These are phyloP conservation scores for Triops longicaudatus DNA, from an alignment of 1,140 invertebrate genomes.

Conservation along the genomic window DNA sequence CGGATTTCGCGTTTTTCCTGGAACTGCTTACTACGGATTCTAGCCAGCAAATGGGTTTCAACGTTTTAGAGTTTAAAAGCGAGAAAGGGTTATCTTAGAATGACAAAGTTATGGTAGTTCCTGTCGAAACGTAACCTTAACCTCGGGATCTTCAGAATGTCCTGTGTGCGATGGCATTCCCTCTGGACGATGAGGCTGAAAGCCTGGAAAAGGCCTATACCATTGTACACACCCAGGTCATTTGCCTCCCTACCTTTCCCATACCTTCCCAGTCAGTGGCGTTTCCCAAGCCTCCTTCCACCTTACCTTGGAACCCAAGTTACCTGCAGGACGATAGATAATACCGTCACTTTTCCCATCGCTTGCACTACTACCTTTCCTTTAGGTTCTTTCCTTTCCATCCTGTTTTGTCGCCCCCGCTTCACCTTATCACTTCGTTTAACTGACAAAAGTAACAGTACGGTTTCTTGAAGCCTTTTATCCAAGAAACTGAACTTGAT, in stretches of 20 bases:
- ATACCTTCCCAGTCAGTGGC: not conserved
- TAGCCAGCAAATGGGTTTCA: too few relatives aligned
- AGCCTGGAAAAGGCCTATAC: not conserved
- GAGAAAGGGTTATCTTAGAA: too few relatives aligned
- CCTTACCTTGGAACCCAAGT: not conserved
- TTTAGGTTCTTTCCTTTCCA: not conserved
- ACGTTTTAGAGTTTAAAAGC: too few relatives aligned
- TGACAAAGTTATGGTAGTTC: too few relatives aligned
- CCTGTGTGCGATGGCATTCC: not conserved
- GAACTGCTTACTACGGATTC: too few relatives aligned
- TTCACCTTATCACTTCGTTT: not conserved
- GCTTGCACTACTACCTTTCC: not conserved
- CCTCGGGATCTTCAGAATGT: not conserved
- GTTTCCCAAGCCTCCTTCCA: not conserved
- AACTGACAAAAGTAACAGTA: not conserved
- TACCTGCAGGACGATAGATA: not conserved
- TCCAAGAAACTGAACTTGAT: not conserved
- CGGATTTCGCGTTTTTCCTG: not conserved
- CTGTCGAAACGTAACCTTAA: not conserved
- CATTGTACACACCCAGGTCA: conserved; percentile 6
- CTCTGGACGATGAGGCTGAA: not conserved
- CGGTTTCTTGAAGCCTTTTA: not conserved
- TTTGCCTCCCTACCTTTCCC: not conserved
- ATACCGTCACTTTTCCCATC: conserved; percentile 7
- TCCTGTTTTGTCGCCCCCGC: conserved; percentile 8